Evolutionary conservation across 2,888 invertebrate genomes (phyloP), one percentile per base, ranked within the genome.

Genomic region (Diarsia dahlii): DNA sequence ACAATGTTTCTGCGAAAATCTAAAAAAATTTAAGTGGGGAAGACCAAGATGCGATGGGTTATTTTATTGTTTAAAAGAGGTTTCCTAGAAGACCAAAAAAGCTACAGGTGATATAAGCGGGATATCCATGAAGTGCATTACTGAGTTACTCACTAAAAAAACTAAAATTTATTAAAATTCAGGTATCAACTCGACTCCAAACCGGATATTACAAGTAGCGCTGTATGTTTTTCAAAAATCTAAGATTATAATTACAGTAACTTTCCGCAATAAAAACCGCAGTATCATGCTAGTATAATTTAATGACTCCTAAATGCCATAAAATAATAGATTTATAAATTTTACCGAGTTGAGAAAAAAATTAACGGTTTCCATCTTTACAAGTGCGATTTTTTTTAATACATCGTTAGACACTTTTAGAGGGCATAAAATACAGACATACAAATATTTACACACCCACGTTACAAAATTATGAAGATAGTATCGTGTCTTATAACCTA

Each of bases 401-500:
- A 88, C 82, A 71, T 23, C 74, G 76, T 78, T 81, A 87, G 84
- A 88, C 85, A 84, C 81, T 89, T 89, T 84, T 88, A 87, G 86
- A 88, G 87, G 83, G 83, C 76, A 85, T 85, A 87, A 86, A 84
- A 89, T 84, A 88, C 87, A 86, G 82, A 87, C 85, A 87, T 85
- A 89, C 89, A 87, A 88, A 89, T 90, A 90, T 90, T 88, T 85
- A 90, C 85, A 85, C 91, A 78, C 90, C 92, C 90, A 91, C 92
- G 89, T 86, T 82, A 89, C 86, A 90, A 89, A 89, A 90, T 92
- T 91, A 92, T 92, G 90, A 92, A 91, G 90, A 92, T 91, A 92
- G 91, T 90, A 90, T 91, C 90, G 81, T 92, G 92, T 92, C 91
- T 88, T 89, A 89, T 91, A 89, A 88, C 89, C 91, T 92, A 93